A percentile compares a stretch with the other conserved stretches of the same genome.
phyloP scores from a whole-genome alignment of 2,888 invertebrate species.

The Nymphalis polychloros region DNA sequence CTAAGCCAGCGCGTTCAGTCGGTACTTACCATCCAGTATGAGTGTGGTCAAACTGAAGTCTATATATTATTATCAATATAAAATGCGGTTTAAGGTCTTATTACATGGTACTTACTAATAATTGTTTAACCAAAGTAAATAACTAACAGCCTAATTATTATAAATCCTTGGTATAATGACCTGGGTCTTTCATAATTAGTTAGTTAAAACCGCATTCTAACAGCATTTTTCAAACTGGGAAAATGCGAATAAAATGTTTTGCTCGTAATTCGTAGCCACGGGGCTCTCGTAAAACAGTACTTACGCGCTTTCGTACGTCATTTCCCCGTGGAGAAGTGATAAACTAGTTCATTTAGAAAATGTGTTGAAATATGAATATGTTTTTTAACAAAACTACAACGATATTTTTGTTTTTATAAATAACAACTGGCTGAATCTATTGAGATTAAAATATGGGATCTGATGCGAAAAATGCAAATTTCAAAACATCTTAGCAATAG shows the following conservation, averaged over 20 bases:
- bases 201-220: constrained; percentile 14
- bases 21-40: too few species aligned
- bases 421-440: background rate
- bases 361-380: background rate
- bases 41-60: too few species aligned
- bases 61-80: too few species aligned
- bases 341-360: constrained; percentile 31
- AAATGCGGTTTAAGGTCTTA: too few species aligned
- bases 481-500: background rate
- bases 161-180: too few species aligned
- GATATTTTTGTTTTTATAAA: too few species aligned
- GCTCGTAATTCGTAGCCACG: constrained; percentile 26
- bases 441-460: background rate
- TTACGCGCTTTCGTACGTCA: constrained; percentile 34
- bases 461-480: too few species aligned
- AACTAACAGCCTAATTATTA: too few species aligned
- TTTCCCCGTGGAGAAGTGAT: constrained; percentile 32
- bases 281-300: constrained; percentile 35
- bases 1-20: too few species aligned
- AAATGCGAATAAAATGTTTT: constrained; percentile 33
- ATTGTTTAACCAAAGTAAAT: too few species aligned
- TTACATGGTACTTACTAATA: too few species aligned
- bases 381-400: too few species aligned
- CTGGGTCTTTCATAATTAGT: constrained; percentile 5
- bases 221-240: constrained; percentile 35